Evolutionary conservation across 2,113 vertebrate species (phyloP).

Genomic region (Burhinus bistriatus): DNA sequence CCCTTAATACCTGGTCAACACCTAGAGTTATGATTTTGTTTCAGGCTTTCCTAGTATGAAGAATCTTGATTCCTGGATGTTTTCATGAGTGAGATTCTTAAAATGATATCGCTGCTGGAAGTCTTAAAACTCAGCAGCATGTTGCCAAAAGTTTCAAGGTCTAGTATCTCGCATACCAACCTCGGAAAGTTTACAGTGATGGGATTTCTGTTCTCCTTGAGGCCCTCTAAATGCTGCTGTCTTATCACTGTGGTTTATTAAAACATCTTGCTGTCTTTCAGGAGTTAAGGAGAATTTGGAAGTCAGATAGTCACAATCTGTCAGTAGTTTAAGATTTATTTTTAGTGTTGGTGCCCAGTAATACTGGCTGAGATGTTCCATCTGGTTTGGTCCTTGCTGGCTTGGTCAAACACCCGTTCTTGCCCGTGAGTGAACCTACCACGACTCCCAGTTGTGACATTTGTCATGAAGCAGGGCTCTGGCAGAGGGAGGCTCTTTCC

Average conservation of each 20-base stretch:
- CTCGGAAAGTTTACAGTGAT: background rate
- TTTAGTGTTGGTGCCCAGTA: accelerated
- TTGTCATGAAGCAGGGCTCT: background rate
- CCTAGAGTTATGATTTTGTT: background rate
- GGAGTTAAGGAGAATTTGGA: background rate
- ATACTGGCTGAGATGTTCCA: background rate
- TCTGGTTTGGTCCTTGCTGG: background rate
- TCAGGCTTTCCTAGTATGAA: background rate
- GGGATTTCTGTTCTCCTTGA: background rate
- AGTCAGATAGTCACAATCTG: background rate
- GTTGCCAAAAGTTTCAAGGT: background rate
- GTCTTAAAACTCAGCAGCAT: background rate
- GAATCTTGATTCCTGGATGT: background rate
- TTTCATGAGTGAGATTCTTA: background rate
- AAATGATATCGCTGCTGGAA: background rate
- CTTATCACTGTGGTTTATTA: background rate
- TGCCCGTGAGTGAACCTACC: background rate
- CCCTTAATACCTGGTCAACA: background rate
- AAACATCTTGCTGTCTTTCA: background rate
- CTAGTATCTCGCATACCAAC: background rate
- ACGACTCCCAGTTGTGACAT: background rate
- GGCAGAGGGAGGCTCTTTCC: background rate
- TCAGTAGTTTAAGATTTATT: background rate
- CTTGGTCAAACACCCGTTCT: accelerated
- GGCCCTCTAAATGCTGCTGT: background rate